These are phyloP conservation scores for Xestia rhomboidea DNA, from an alignment of 2,888 invertebrate species.

Conservation along the genomic window DNA sequence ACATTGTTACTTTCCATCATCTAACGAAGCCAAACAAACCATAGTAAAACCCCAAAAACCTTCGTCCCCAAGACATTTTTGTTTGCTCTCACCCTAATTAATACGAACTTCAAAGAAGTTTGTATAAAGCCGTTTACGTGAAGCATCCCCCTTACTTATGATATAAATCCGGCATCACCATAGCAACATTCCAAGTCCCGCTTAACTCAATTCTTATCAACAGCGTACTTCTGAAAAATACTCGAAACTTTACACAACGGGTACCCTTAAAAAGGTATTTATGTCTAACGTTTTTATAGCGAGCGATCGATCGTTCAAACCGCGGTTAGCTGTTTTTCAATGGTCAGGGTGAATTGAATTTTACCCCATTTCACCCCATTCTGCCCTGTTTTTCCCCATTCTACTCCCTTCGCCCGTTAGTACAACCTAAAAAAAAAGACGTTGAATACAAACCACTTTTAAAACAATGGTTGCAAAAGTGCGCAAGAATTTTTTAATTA, in stretches of 20 bases:
- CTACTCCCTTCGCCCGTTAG: constrained; percentile 1
- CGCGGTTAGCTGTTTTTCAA: constrained; percentile 53
- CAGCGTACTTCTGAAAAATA: constrained; percentile 30
- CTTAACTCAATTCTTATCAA: constrained; percentile 33
- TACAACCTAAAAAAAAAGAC: constrained; percentile 35
- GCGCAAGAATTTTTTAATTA: constrained; percentile 18
- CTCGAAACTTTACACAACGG: constrained; percentile 36
- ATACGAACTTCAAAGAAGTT: constrained; percentile 10
- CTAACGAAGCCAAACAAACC: neutral
- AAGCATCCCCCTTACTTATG: neutral
- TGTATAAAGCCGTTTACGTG: neutral
- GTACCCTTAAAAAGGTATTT: constrained; percentile 42
- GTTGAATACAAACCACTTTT: constrained; percentile 38
- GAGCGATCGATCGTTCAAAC: constrained; percentile 47
- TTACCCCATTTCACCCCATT: constrained; percentile 17
- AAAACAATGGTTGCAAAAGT: constrained; percentile 34
- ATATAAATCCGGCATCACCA: constrained; percentile 19
- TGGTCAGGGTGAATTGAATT: constrained; percentile 60
- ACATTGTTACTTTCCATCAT: neutral
- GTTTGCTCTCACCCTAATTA: constrained; percentile 13
- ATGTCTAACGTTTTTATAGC: constrained; percentile 49
- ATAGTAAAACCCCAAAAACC: neutral
- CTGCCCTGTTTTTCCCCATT: neutral
- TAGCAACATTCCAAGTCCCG: constrained; percentile 15
- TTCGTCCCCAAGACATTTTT: neutral